Base-by-base conservation (phyloP, 2,797 vertebrate species). In the Smutsia temminckii region DNA sequence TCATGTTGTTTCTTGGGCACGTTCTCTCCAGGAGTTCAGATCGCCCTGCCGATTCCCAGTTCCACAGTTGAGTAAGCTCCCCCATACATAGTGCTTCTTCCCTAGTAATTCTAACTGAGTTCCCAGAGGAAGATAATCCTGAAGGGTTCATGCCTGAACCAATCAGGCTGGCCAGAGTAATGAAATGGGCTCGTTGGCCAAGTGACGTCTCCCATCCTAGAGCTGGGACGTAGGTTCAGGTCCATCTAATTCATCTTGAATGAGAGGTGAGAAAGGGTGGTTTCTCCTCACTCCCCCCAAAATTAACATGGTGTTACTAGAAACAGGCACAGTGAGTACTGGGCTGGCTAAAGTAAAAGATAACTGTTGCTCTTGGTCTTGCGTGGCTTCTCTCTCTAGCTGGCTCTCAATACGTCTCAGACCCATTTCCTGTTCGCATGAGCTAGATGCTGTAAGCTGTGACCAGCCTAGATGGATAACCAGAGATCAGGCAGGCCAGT, bases 401-500 rank as follows among this genome's bases (percentile, higher is more conserved):
- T 46, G 46, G 46, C 78, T 97, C 95, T 97, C 96, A 89, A 57
- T 59, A 78, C 89, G 86, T 88, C 95, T 92, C 93, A 92, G 96
- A 93, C 86, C 95, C 49, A 89, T 93, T 97, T 97, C 94, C 96
- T 97, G 87, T 96, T 92, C 89, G 95, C 85, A 86, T 95, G 96
- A 97, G 94, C 94, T 96, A 96, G 95, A 77, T 74, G 92, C 34
- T 42, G 16, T 57, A 51, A 51, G 6, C 29, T 29, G 8, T 49
- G 23, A 51, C 29, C 17, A 86, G 8, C 51, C 78, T 25, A 37
- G 90, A 25, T 40, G 16, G 16, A 20, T 23, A 40, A 25, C n/a
- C 7, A 25, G 51, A 16, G 34, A 27, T 46, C 18, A 10, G 13
- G 23, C 57, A 10, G 20, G 57, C 27, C 37, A 9, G 2, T n/a